Percentiles rank a stretch among this genome's conserved stretches.
Evolutionary conservation across 2,113 vertebrate genomes (phyloP).

Genomic region (Paraplagusia blochii): DNA sequence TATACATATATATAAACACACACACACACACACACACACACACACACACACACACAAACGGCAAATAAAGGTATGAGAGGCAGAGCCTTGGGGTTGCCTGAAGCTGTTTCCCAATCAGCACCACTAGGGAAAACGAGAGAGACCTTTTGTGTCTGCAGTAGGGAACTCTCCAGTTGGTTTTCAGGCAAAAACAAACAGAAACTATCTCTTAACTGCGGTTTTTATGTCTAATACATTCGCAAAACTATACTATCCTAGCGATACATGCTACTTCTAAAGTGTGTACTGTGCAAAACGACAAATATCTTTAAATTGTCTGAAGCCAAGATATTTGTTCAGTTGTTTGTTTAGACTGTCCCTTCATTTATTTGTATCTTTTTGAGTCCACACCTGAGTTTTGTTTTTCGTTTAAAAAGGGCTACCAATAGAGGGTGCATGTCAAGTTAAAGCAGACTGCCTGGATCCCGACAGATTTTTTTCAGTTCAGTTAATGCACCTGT

Average conservation of each 20-base stretch:
- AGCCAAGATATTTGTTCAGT: too few relatives aligned
- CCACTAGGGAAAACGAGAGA: slow-evolving; percentile 63
- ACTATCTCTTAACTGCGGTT: background rate
- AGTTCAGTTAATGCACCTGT: too few relatives aligned
- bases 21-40: background rate
- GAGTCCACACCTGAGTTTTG: too few relatives aligned
- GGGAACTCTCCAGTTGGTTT: slow-evolving; percentile 56
- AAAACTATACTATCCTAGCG: background rate
- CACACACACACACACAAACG: slow-evolving; percentile 19
- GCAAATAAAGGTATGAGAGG: slow-evolving; percentile 38
- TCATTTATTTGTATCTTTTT: too few relatives aligned
- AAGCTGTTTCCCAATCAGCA: slow-evolving; percentile 67
- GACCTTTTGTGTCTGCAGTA: slow-evolving; percentile 51
- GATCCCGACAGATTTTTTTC: too few relatives aligned
- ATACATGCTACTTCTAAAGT: background rate
- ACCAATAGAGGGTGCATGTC: too few relatives aligned
- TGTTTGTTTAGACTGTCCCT: too few relatives aligned
- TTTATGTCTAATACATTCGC: background rate
- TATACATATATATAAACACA: slow-evolving; percentile 1
- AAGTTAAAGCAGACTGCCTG: too few relatives aligned
- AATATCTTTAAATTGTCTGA: too few relatives aligned
- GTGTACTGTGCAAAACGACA: too few relatives aligned
- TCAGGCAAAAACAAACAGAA: slow-evolving; percentile 22
- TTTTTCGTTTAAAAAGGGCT: too few relatives aligned
- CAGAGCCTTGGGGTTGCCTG: slow-evolving; percentile 58